Evolutionary conservation across 2,113 vertebrate species (phyloP), one percentile per base, ranked within the genome.

Genomic region (Pachycephala philippinensis): DNA sequence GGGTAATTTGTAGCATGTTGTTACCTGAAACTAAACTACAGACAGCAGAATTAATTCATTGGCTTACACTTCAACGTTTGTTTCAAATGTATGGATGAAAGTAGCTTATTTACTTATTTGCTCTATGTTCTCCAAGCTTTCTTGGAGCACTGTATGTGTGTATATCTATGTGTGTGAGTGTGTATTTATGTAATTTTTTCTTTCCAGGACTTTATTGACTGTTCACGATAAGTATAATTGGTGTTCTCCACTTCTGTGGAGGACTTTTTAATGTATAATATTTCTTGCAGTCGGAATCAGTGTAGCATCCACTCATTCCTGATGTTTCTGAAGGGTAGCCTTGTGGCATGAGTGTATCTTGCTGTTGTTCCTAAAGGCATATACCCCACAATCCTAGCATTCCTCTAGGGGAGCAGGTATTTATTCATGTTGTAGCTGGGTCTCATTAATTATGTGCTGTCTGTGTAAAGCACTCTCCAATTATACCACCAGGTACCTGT

Each of bases 391-490:
- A 27, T 72, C 57, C 22, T 56, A 39, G 45, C 4, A 5, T 70
- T 69, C 23, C 26, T 68, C 87, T 92, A 68, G 61, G 72, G 71
- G 45, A 68, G 22, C 50, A 90, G 74, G 13, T 75, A 66, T 35
- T 90, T 85, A 66, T 20, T 95, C 20, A 54, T 63, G 18, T 90
- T 30, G 3, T 54, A 71, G 44, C 33, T 79, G 60, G 18, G 18
- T 79, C 72, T 91, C 53, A 40, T 95, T 90, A 89, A 54, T 95
- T 95, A 60, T 64, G 60, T 94, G 20, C 75, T 95, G 71, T 92
- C 74, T 91, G 2, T 75, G 52, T 89, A 89, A 91, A 92, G n/a
- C 49, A 26, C 37, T 78, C 35, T 95, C 44, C 72, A 95, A 39
- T 95, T 95, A 84, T 57, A 89, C 57, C 26, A 71, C 74, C 49